phyloP scores from a whole-genome alignment of 2,888 invertebrate species.

The Eledona agricola region DNA sequence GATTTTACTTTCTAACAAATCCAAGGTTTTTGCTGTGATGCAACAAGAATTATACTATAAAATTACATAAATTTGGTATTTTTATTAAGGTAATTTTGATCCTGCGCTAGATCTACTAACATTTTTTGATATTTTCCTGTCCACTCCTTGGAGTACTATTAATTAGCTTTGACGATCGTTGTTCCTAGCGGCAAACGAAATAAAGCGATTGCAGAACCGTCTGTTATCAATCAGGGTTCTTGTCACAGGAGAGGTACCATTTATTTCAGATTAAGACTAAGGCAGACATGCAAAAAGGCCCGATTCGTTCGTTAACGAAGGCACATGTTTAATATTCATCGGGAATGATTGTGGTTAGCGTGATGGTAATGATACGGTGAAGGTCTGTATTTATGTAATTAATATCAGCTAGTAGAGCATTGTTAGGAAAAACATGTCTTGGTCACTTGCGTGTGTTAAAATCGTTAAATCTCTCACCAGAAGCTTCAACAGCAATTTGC shows the following conservation, averaged over 20 bases:
- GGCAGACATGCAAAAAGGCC: neutral
- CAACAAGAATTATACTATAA: too few relatives aligned
- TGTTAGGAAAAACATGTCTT: conserved; percentile 22
- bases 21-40: too few relatives aligned
- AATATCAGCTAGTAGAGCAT: conserved; percentile 17
- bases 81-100: too few relatives aligned
- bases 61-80: too few relatives aligned
- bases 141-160: conserved; percentile 3
- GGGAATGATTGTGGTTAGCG: conserved; percentile 11
- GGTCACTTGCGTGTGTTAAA: conserved; percentile 26
- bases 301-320: neutral
- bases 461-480: conserved; percentile 29
- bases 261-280: conserved; percentile 8
- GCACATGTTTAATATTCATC: conserved; percentile 16
- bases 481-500: conserved; percentile 24
- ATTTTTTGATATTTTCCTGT: too few relatives aligned
- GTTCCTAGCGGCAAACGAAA: conserved; percentile 1
- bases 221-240: conserved; percentile 13
- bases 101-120: too few relatives aligned
- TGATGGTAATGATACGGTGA: conserved; percentile 23
- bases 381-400: conserved; percentile 27
- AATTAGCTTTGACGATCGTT: conserved; percentile 4
- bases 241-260: conserved; percentile 3
- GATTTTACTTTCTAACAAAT: too few relatives aligned
- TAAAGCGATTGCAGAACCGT: conserved; percentile 5